Evolutionary conservation across 2,888 invertebrate species (phyloP).

Genomic region (Diogma glabrata): DNA sequence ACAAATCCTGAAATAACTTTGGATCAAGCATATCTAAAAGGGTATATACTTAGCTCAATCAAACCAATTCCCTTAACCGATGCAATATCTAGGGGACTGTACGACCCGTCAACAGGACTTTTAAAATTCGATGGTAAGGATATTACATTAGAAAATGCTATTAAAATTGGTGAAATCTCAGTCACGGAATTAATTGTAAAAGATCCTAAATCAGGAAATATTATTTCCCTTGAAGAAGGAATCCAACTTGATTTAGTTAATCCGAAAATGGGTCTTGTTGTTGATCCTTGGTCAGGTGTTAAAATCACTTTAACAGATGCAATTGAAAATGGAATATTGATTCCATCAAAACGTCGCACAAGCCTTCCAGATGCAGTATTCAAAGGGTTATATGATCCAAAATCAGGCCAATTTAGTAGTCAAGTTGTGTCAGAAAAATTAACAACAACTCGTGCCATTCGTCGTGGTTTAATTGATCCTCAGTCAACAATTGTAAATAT

Average conservation of each 20-base stretch:
- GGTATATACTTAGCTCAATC: constrained; percentile 64
- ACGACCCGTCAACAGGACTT: constrained; percentile 61
- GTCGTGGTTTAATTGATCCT: constrained; percentile 72
- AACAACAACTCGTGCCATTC: constrained; percentile 71
- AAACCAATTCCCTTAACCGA: constrained; percentile 76
- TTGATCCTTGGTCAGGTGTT: constrained; percentile 61
- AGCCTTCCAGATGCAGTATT: constrained; percentile 83
- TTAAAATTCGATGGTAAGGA: constrained; percentile 56
- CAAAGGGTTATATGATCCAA: constrained; percentile 79
- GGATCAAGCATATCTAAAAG: constrained; percentile 69
- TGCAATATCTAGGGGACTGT: constrained; percentile 67
- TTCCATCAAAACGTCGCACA: constrained; percentile 71
- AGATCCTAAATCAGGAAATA: constrained; percentile 68
- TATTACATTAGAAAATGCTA: constrained; percentile 62
- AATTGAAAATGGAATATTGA: constrained; percentile 66
- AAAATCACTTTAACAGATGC: constrained; percentile 74
- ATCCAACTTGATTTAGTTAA: constrained; percentile 66
- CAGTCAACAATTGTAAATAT: constrained; percentile 77
- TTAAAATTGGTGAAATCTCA: constrained; percentile 62
- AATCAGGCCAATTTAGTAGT: constrained; percentile 70
- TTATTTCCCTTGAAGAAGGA: constrained; percentile 68
- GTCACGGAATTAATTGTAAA: constrained; percentile 64
- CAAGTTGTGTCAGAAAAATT: constrained; percentile 68
- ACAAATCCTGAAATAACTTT: constrained; percentile 58
- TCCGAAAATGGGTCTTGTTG: constrained; percentile 64